Percentiles rank a stretch among this genome's conserved stretches.
Evolutionary conservation across 2,113 vertebrate species (phyloP).

Genomic region (Apteryx owenii): DNA sequence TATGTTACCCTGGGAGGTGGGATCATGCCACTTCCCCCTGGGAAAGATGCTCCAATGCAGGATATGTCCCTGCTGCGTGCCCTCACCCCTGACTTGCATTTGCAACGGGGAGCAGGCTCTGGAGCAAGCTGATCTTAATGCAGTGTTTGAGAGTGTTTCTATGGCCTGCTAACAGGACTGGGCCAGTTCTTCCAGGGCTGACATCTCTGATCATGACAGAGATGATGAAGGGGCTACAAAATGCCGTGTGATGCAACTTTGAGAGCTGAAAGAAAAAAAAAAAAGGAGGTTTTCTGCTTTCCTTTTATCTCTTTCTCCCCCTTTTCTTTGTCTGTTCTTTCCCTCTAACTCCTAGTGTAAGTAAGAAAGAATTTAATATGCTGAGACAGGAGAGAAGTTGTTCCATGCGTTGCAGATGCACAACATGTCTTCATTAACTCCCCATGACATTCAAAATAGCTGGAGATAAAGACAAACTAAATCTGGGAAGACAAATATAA

Average conservation of each 20-base stretch:
- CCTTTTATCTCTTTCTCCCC: not conserved
- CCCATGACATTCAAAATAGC: conserved; percentile 78
- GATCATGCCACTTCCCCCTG: not conserved
- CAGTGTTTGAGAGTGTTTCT: not conserved
- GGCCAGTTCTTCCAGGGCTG: not conserved
- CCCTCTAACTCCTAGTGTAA: conserved; percentile 11
- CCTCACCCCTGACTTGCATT: not conserved
- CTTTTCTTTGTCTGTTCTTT: conserved; percentile 38
- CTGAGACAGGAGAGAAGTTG: conserved; percentile 66
- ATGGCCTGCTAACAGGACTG: not conserved
- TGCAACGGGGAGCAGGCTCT: not conserved
- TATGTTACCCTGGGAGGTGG: not conserved
- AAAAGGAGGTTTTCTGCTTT: not conserved
- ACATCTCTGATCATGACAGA: not conserved
- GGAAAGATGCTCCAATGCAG: not conserved
- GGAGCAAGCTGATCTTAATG: not conserved
- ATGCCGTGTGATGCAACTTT: not conserved
- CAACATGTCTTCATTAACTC: conserved; percentile 82
- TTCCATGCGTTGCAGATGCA: conserved; percentile 54
- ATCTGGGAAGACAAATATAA: conserved; percentile 70
- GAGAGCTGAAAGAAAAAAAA: not conserved
- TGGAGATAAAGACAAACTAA: conserved; percentile 74
- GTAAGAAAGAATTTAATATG: conserved; percentile 67
- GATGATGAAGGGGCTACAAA: not conserved
- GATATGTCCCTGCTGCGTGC: not conserved